Percentiles rank a stretch among this genome's conserved stretches.
Evolutionary conservation across 2,888 invertebrate genomes (phyloP).

Genomic region (Lycia hirtaria): DNA sequence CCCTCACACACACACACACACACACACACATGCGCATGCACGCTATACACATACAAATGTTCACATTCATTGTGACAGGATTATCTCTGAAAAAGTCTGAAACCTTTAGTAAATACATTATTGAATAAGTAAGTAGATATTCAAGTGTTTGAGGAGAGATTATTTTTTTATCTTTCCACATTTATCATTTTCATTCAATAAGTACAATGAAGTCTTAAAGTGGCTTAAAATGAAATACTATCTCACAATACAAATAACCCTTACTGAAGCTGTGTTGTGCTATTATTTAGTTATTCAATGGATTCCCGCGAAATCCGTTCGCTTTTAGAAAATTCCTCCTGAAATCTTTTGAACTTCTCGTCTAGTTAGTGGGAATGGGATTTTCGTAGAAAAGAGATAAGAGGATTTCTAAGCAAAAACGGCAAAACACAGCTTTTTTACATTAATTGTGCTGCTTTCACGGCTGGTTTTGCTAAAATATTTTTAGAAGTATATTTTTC

Average conservation of each 20-base stretch:
- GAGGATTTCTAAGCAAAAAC: slow-evolving; percentile 5
- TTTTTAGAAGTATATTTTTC: no score
- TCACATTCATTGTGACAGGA: no score
- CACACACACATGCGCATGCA: no score
- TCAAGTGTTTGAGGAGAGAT: no score
- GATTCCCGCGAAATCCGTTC: slow-evolving; percentile 14
- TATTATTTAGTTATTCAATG: slow-evolving; percentile 17
- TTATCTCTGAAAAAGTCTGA: no score
- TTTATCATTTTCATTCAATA: background rate
- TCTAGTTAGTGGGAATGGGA: slow-evolving; percentile 22
- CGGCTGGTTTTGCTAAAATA: background rate
- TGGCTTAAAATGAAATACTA: background rate
- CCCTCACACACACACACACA: no score
- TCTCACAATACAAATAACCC: slow-evolving; percentile 3
- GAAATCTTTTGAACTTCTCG: slow-evolving; percentile 24
- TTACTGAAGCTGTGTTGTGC: slow-evolving; percentile 7
- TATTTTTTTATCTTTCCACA: no score
- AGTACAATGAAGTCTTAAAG: background rate
- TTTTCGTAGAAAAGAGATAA: slow-evolving; percentile 13
- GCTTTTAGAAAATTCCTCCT: slow-evolving; percentile 14
- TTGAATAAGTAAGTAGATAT: no score
- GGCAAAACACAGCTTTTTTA: slow-evolving; percentile 2
- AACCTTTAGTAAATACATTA: no score
- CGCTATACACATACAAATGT: no score
- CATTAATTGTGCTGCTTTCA: background rate